Evolutionary conservation across 2,797 vertebrate species (phyloP), one percentile per base, ranked within the genome.

Genomic region (Eutrigla gurnardus): DNA sequence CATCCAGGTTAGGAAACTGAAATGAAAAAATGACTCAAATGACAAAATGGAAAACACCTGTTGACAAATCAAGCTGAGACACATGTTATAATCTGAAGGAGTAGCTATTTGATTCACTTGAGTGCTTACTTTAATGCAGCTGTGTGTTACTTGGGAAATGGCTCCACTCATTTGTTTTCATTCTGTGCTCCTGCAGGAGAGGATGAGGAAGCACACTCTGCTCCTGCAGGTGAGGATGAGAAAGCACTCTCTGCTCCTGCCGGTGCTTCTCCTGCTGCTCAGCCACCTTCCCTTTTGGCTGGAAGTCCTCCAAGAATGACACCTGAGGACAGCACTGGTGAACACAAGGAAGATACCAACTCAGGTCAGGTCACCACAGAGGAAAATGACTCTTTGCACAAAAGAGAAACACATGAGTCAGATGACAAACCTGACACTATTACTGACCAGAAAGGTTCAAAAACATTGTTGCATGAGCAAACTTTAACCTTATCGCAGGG

Each of bases 391-490:
- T 66, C 40, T 61, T 18, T 18, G 15, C n/a, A 2, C 0, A 4
- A 2, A 0, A 12, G 15, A 0, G 1, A 37, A 17, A 50, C 1
- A 63, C 57, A 61, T 11, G 0, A 58, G n/a, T 39, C n/a, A 3
- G 54, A 33, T 0, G 0, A 69, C 7, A 0, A 55, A 42, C 0
- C 39, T 13, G 3, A 58, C 33, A 14, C 0, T 2, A 6, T 7
- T 42, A 0, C 49, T 10, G 50, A 62, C 4, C 1, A 69, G 12
- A 36, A 36, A n/a, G 14, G 1, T 50, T n/a, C 35, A 55, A 42
- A 71, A 32, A 13, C 6, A 0, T 1, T 1, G n/a, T 0, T 3
- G n/a, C 2, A n/a, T 15, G 14, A 74, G 13, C 7, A 40, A 15
- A 8, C 58, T 15, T 37, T 4, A 43, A 36, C 36, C 0, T 1